Conservation (phyloP, 2,113 vertebrate genomes). For the Oreotrochilus melanogaster region DNA sequence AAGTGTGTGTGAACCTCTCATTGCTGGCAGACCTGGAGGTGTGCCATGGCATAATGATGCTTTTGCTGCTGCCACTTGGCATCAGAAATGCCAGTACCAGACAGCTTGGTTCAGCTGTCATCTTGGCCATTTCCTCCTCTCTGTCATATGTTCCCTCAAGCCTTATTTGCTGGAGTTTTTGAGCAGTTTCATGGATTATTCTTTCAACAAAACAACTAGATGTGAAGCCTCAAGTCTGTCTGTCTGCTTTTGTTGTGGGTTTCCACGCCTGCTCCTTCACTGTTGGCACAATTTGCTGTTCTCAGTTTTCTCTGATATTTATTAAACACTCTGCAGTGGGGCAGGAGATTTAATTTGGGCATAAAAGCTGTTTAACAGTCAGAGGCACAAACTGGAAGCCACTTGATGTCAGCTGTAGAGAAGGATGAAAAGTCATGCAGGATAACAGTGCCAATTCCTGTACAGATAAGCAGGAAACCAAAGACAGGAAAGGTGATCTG, state of each 20-base stretch:
- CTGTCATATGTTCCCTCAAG: neutral
- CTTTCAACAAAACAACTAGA: neutral
- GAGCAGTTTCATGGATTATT: neutral
- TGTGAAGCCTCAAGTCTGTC: neutral
- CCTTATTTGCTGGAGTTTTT: neutral
- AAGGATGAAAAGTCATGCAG: neutral
- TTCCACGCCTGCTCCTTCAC: neutral
- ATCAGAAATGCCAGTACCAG: neutral
- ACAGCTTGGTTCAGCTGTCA: neutral
- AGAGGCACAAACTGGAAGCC: neutral
- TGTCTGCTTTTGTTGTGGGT: accelerated
- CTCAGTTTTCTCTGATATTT: neutral
- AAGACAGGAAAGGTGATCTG: neutral
- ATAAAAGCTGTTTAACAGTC: neutral
- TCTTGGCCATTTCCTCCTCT: neutral
- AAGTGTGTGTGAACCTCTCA: neutral
- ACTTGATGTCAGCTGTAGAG: neutral
- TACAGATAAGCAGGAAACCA: neutral
- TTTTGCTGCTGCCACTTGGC: neutral
- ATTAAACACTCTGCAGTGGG: neutral
- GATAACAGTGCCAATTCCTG: neutral
- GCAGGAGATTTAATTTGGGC: neutral
- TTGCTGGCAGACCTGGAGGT: neutral
- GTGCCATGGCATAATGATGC: neutral
- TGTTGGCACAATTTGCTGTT: neutral